phyloP scores from a whole-genome alignment of 2,113 vertebrate species.

The Sminthopsis crassicaudata region DNA sequence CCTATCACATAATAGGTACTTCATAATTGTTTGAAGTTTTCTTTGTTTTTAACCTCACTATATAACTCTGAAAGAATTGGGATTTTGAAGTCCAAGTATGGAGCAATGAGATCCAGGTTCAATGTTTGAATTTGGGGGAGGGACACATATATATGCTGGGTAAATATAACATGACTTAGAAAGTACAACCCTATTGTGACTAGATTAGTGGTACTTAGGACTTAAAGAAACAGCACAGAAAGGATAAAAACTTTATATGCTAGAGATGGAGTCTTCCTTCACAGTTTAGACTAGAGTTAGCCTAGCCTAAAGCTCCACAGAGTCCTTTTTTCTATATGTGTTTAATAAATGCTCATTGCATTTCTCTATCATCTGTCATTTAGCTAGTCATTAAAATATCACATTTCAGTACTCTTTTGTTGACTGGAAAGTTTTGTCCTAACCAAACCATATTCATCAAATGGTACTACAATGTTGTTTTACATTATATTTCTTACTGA shows the following conservation, averaged over 20 bases:
- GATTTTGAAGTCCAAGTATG: background rate
- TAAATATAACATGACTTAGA: background rate
- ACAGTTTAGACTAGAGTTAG: background rate
- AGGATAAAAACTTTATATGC: background rate
- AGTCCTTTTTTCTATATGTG: background rate
- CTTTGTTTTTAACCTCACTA: background rate
- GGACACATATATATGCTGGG: background rate
- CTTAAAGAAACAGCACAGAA: background rate
- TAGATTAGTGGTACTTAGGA: background rate
- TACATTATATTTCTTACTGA: constrained; percentile 19
- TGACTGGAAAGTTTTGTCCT: constrained; percentile 25
- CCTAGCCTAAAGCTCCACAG: background rate
- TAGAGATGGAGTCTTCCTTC: background rate
- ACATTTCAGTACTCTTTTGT: background rate
- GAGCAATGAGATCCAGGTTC: background rate
- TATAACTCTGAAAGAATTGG: background rate
- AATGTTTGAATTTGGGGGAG: background rate
- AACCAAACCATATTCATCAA: constrained; percentile 17
- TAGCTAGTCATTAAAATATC: background rate
- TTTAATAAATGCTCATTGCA: background rate
- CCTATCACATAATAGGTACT: background rate
- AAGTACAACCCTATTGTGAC: background rate
- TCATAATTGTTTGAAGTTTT: background rate
- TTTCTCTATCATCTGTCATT: background rate
- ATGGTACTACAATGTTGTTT: background rate